Percentiles rank a stretch among this genome's conserved stretches.
Evolutionary conservation across 2,797 vertebrate species (phyloP).

Genomic region (Amblyopsis hoosieri): DNA sequence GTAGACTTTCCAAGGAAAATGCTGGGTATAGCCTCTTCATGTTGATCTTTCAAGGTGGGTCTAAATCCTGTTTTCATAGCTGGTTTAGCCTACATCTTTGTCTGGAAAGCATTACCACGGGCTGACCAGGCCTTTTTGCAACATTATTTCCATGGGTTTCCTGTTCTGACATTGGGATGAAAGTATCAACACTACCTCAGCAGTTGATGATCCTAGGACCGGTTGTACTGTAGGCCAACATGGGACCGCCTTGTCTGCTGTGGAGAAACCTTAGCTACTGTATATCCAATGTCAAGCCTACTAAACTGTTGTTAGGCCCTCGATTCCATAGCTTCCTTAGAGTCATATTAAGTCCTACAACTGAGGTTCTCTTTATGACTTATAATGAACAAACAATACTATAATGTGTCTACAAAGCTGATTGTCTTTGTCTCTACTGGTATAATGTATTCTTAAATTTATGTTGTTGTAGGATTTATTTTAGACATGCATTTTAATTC

Average conservation of each 20-base stretch:
- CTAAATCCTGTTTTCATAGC: slow-evolving; percentile 60
- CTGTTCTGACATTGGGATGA: slow-evolving; percentile 45
- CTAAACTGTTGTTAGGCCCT: no score
- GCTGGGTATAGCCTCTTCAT: slow-evolving; percentile 19
- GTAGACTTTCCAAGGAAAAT: slow-evolving; percentile 37
- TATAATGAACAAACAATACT: no score
- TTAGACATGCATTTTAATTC: no score
- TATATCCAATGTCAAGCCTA: slow-evolving; percentile 25
- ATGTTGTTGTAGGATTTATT: no score
- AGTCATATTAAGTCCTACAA: no score
- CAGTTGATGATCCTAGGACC: slow-evolving; percentile 54
- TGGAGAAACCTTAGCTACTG: slow-evolving; percentile 7
- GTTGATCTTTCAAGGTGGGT: slow-evolving; percentile 53
- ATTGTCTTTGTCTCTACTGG: no score
- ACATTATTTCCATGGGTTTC: slow-evolving; percentile 57
- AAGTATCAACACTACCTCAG: slow-evolving; percentile 50
- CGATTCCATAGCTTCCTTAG: no score
- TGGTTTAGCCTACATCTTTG: slow-evolving; percentile 40
- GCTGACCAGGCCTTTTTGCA: slow-evolving; percentile 39
- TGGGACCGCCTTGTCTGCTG: background rate
- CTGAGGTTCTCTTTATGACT: no score
- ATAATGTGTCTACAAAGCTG: no score
- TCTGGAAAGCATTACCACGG: slow-evolving; percentile 51
- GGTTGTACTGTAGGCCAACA: slow-evolving; percentile 44
- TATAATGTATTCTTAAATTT: no score